Evolutionary conservation across 1,140 invertebrate species (phyloP), one percentile per base, ranked within the genome.

Genomic region (Prorops nasuta): DNA sequence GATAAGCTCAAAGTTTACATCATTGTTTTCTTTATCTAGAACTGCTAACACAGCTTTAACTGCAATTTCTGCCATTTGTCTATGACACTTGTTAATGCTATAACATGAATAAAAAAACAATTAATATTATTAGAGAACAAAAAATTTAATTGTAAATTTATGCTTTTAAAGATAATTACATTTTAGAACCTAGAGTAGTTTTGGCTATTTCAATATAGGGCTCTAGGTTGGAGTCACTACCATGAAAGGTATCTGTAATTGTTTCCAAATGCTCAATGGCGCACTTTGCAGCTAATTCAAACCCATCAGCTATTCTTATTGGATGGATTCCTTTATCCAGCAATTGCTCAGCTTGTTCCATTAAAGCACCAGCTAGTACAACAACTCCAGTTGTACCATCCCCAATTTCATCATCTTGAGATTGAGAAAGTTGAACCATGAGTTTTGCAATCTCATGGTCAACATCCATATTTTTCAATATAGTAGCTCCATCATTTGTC

Each of bases 301-400:
- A 99, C 32, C 98, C 97, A 83, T 99, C 98, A 22, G 98, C 96
- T 66, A 99, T 98, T 63, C 96, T 86, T 54, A 98, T 98, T 0
- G 98, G 98, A 77, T 99, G 98, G 71, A 99, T 98, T 15, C 98
- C 97, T 69, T 93, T 90, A 77, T 99, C 96, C 0, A 99, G 72
- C 1, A 99, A 69, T 52, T 86, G 78, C 59, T 96, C 93, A 3
- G 98, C 96, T 72, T 98, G 94, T 74, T 99, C 97, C 24, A 99
- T 71, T 0, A 99, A 78, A 18, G 97, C 94, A 45, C 97, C 94
- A 63, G 89, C 89, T 22, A 94, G 66, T 2, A 94, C 89, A 79
- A 99, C 97, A 66, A 99, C 98, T 18, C 97, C 97, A 44, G 98
- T 99, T 10, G 98, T 99, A 32, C 98, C 98, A 83, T 99, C 98